A percentile compares a stretch with the other conserved stretches of the same genome.
phyloP scores from a whole-genome alignment of 2,113 vertebrate genomes.

The Spea multiplicata region DNA sequence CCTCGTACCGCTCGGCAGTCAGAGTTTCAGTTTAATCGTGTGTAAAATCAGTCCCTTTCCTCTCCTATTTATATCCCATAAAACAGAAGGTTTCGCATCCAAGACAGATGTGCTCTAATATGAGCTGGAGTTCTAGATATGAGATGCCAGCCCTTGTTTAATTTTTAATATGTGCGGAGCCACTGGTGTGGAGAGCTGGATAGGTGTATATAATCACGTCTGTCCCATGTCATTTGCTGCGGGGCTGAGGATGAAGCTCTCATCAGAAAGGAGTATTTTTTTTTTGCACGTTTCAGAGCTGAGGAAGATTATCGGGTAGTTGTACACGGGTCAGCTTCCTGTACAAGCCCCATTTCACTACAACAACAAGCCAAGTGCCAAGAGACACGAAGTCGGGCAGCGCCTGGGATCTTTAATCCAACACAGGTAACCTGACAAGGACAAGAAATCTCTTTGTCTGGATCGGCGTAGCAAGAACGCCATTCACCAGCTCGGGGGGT shows the following conservation, averaged over 20 bases:
- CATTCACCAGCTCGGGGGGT: too few relatives aligned
- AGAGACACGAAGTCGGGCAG: neutral
- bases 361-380: neutral
- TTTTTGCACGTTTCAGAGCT: neutral
- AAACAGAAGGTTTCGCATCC: neutral
- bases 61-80: neutral
- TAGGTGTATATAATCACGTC: slow-evolving; percentile 5
- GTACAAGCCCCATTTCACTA: slow-evolving; percentile 6
- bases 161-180: slow-evolving; percentile 13
- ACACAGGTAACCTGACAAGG: neutral
- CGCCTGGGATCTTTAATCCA: neutral
- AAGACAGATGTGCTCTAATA: slow-evolving; percentile 2
- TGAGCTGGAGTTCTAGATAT: neutral
- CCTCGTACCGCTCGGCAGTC: neutral
- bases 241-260: neutral
- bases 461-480: too few relatives aligned
- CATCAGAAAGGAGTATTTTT: slow-evolving; percentile 7
- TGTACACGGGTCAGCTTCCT: neutral
- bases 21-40: neutral
- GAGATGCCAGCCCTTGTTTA: slow-evolving; percentile 3
- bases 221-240: neutral
- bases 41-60: slow-evolving; percentile 2
- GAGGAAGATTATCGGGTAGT: slow-evolving; percentile 6
- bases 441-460: slow-evolving; percentile 3
- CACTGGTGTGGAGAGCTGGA: neutral